Base-by-base conservation (phyloP, 2,113 vertebrate species). In the Paedocypris sp. region DNA sequence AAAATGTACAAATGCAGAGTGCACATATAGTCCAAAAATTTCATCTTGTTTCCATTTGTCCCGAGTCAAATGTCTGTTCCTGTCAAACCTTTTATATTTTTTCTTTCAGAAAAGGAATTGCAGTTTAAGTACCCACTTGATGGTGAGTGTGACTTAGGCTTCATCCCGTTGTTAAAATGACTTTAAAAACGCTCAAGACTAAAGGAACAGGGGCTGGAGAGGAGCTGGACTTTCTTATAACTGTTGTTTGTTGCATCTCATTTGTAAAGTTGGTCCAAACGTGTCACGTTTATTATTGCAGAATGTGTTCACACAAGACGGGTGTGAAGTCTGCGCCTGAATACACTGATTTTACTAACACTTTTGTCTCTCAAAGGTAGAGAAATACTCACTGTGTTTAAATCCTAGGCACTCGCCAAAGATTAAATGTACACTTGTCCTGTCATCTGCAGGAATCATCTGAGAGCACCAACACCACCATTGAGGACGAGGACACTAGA, bases 401-500 rank as follows among this genome's bases (percentile, higher is more conserved):
- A n/a, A n/a, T n/a, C n/a, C n/a, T n/a, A n/a, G n/a, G n/a, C n/a
- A n/a, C n/a, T n/a, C n/a, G n/a, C n/a, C n/a, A n/a, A n/a, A n/a
- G n/a, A n/a, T n/a, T n/a, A n/a, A n/a, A n/a, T n/a, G n/a, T n/a
- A n/a, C n/a, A n/a, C n/a, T n/a, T n/a, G n/a, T n/a, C 64, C 11
- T 60, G 43, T 85, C 83, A 60, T 83, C 79, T 79, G 39, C 75
- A 98, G 94, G 94, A 98, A 80, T 98, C 95, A 0, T 96, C 95
- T 1, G 95, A 98, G 80, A 98, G 95, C 79, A 95, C 91, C 53
- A 98, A 97, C 73, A 98, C 95, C 60, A 98, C 95, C 64, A 97
- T 98, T 0, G 95, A 98, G 75, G 95, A 98, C 0, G 94, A 98
- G 83, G 95, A 98, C 64, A 94, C 92, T 67, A 88, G 96, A 90